Evolutionary conservation across 1,140 invertebrate species (phyloP), one percentile per base, ranked within the genome.

Genomic region (Drosophila rufa): DNA sequence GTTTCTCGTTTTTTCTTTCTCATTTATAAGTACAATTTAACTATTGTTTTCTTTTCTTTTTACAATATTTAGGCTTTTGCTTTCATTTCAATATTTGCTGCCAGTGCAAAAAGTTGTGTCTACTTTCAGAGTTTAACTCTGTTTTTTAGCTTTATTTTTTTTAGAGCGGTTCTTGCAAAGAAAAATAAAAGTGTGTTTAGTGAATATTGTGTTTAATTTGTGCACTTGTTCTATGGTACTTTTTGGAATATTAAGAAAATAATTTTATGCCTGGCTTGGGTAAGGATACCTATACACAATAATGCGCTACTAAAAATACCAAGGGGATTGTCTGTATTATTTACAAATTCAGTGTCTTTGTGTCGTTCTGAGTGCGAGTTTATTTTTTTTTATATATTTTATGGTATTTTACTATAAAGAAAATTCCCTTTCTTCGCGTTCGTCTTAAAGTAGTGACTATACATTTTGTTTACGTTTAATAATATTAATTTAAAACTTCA

Each of bases 371-470:
- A 68, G 64, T 80, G 62, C 69, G 45, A 66, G 75, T 74, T 71
- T 70, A 73, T 81, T 87, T 70, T 27, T 27, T 27, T 30, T 30
- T 7, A 30, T 14, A 56, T 56, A 56, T 56, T 22, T 69, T 59
- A 69, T 87, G 66, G 79, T 82, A 82, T 79, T 76, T 80, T 69
- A 59, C 71, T 90, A 79, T 78, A 69, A 82, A 75, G 68, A 85
- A 70, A 91, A 61, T 85, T 64, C 53, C 70, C 40, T 82, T 70
- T 79, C 43, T 61, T 70, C 56, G 60, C 69, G 45, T 74, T 80
- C 80, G 75, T 71, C 91, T 92, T 92, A 92, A 92, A 92, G 82
- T 92, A 92, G 91, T 92, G 91, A 92, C 91, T 92, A 92, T 92
- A 92, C 91, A 92, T 92, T 92, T 92, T 81, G 79, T 91, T 90